Evolutionary conservation across 2,888 invertebrate species (phyloP).

Genomic region (Noctua janthe): DNA sequence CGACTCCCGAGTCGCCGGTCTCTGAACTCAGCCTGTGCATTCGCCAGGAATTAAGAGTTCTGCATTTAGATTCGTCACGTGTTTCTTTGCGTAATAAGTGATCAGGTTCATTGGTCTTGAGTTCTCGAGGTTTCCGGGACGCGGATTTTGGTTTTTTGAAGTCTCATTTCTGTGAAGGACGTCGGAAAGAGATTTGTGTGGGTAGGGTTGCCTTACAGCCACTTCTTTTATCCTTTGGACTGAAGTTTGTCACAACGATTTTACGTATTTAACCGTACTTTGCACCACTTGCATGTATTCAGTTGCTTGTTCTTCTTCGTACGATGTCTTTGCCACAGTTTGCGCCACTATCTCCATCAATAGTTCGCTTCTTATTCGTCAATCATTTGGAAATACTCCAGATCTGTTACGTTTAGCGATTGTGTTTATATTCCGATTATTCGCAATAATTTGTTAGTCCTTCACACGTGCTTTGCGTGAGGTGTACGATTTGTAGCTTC

Average conservation of each 20-base stretch:
- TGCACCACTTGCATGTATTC: constrained; percentile 1
- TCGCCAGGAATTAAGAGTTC: constrained; percentile 72
- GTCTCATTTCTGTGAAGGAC: constrained; percentile 11
- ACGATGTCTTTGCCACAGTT: neutral
- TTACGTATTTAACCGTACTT: neutral
- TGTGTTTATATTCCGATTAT: constrained; percentile 45
- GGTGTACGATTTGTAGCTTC: constrained; percentile 25
- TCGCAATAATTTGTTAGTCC: constrained; percentile 37
- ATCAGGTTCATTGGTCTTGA: constrained; percentile 71
- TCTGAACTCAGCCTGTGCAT: constrained; percentile 72
- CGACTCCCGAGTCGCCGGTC: constrained; percentile 69
- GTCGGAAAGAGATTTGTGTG: neutral
- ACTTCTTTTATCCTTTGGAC: neutral
- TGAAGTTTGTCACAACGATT: neutral
- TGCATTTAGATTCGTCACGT: constrained; percentile 69
- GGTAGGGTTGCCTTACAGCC: neutral
- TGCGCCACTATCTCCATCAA: neutral
- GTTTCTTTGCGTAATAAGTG: constrained; percentile 61
- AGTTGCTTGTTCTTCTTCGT: neutral
- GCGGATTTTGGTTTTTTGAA: constrained; percentile 4
- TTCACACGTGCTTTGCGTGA: constrained; percentile 32
- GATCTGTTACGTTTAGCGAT: constrained; percentile 21
- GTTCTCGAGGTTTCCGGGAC: constrained; percentile 59
- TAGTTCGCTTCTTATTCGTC: constrained; percentile 20
- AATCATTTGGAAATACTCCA: constrained; percentile 43